These are phyloP conservation scores for Leptinotarsa rubiginosa DNA, from an alignment of 2,888 invertebrate genomes.

Conservation along the genomic window DNA sequence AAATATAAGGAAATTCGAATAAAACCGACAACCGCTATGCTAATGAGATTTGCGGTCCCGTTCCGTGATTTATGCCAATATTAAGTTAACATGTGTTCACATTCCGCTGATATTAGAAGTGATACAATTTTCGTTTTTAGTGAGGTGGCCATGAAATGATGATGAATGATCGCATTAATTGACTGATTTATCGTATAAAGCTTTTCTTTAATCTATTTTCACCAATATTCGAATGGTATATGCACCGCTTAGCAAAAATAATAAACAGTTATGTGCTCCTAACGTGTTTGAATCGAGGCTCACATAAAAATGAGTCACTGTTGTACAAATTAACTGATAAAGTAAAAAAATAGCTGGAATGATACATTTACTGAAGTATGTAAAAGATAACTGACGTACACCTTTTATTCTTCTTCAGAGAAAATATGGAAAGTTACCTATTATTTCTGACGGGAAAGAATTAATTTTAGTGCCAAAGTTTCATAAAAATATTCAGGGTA, in stretches of 20 bases:
- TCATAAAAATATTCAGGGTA: too few relatives aligned
- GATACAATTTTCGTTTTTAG: constrained; percentile 28
- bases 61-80: background rate
- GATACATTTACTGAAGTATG: background rate
- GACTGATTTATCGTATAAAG: constrained; percentile 22
- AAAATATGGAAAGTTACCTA: background rate
- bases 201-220: constrained; percentile 12
- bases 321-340: background rate
- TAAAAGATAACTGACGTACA: background rate
- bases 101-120: constrained; percentile 12
- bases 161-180: constrained; percentile 26
- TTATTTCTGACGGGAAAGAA: background rate
- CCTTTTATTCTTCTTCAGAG: background rate
- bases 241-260: constrained; percentile 5
- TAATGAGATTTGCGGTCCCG: background rate
- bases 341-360: background rate
- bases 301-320: background rate
- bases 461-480: too few relatives aligned
- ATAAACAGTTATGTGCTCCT: background rate
- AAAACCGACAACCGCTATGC: background rate
- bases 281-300: background rate
- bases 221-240: background rate
- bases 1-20: background rate
- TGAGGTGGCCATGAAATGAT: constrained; percentile 27
- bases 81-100: constrained; percentile 18